Base-by-base conservation (phyloP, 2,888 invertebrate genomes). In the Acleris sparsana region DNA sequence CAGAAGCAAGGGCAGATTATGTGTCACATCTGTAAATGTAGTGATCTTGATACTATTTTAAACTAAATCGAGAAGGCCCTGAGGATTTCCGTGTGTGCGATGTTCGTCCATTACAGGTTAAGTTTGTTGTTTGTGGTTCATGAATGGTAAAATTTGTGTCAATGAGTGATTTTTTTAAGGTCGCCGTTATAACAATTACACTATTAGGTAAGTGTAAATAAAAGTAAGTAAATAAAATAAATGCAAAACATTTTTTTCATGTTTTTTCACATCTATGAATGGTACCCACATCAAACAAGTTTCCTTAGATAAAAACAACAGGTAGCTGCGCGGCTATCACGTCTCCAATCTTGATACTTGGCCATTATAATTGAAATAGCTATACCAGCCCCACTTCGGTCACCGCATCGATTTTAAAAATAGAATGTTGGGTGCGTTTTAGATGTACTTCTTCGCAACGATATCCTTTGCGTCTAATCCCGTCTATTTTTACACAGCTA, bases 391-490 rank as follows among this genome's bases (percentile, higher is more conserved):
- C 90, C 86, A 90, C 87, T 90, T 89, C 83, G 88, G 87, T 85
- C 88, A 85, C 88, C 86, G 85, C 90, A 89, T 90, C 86, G 89
- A 89, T 90, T 92, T 88, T 90, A 92, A 91, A 91, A 92, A 92
- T 92, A 92, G 91, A 88, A 77, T 79, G 84, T 83, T 82, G 80
- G 85, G 85, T 90, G 89, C 88, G 90, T 89, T 89, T 88, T 87
- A 85, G 82, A 86, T 85, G 85, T 82, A 83, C 85, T 81, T 77
- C 71, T 72, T 62, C 67, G 63, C 62, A 73, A 67, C 71, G 67
- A 62, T 68, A 55, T 55, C 13, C 33, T 52, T 49, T 44, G 33
- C 53, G 2, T 44, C 20, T 33, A 55, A 56, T 51, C 44, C 17
- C 51, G 49, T 33, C 51, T 25, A 33, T 61, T 52, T 51, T 61